Base-by-base conservation (phyloP, 2,888 invertebrate species). In the Parnassius orleans region DNA sequence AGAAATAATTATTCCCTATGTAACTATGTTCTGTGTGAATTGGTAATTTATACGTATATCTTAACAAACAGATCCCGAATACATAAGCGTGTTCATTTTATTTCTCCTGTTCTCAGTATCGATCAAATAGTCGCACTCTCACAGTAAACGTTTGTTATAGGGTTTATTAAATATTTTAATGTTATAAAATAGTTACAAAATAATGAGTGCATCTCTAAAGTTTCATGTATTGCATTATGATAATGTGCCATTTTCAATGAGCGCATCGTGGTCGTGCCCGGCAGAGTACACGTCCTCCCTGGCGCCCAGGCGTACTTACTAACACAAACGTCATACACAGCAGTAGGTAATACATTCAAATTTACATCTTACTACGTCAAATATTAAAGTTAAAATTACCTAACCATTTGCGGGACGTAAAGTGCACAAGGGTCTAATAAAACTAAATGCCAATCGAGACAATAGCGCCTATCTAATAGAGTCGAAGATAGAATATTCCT, bases 211-310 rank as follows among this genome's bases (percentile, higher is more conserved):
- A 83, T 85, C 79, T 78, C 83, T 84, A 81, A 76, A 81, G 87
- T 87, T 86, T 84, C 86, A 75, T 78, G 81, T 83, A 79, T 83
- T 84, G 83, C 84, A 86, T 88, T 87, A 88, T 88, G 86, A 84
- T 90, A 89, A 88, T 88, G 81, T 81, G 86, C 85, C 85, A 87
- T 87, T 88, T 87, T 79, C 81, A 84, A 80, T 81, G 78, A 78
- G 83, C 81, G 79, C 83, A 82, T 84, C 83, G 67, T 61, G 65
- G 68, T 73, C 74, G 80, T 81, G 81, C 76, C 67, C 72, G 75
- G 75, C 74, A 68, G 73, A 73, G 78, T 14, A 14, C 48, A 48
- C 79, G 81, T 79, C 78, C 71, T 76, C 76, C 66, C 77, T 81
- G 85, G 86, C 87, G 87, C 86, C 86, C 74, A 65, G 10, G 12